These are phyloP conservation scores for Megalops atlanticus DNA, from an alignment of 2,113 vertebrate genomes.

Conservation along the genomic window DNA sequence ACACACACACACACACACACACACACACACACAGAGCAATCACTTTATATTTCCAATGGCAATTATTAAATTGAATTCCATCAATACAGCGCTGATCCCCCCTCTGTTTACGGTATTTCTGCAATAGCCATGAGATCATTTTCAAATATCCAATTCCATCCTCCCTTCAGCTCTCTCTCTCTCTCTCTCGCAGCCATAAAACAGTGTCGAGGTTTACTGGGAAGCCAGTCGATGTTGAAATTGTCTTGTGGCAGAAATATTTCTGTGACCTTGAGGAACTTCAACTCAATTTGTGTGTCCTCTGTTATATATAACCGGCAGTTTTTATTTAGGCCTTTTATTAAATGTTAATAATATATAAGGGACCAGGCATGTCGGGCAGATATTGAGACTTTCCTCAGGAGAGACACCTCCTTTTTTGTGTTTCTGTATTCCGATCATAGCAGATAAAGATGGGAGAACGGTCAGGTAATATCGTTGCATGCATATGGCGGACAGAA, in stretches of 20 bases:
- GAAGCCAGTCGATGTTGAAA: neutral
- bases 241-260: slow-evolving; percentile 32
- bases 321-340: slow-evolving; percentile 64
- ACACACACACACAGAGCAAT: neutral
- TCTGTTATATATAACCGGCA: slow-evolving; percentile 54
- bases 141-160: neutral
- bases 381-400: slow-evolving; percentile 44
- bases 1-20: neutral
- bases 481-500: neutral
- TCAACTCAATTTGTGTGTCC: slow-evolving; percentile 46
- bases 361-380: slow-evolving; percentile 33
- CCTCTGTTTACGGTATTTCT: neutral
- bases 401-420: slow-evolving; percentile 32
- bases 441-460: neutral
- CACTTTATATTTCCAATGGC: neutral
- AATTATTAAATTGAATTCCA: neutral
- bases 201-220: slow-evolving; percentile 17
- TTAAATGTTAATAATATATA: slow-evolving; percentile 67
- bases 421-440: slow-evolving; percentile 25
- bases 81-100: neutral
- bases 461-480: neutral
- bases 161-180: neutral
- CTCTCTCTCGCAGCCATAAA: slow-evolving; percentile 5
- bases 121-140: neutral
- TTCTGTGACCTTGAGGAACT: slow-evolving; percentile 47